Evolutionary conservation across 2,888 invertebrate genomes (phyloP), one percentile per base, ranked within the genome.

Genomic region (Lithophane leautieri): DNA sequence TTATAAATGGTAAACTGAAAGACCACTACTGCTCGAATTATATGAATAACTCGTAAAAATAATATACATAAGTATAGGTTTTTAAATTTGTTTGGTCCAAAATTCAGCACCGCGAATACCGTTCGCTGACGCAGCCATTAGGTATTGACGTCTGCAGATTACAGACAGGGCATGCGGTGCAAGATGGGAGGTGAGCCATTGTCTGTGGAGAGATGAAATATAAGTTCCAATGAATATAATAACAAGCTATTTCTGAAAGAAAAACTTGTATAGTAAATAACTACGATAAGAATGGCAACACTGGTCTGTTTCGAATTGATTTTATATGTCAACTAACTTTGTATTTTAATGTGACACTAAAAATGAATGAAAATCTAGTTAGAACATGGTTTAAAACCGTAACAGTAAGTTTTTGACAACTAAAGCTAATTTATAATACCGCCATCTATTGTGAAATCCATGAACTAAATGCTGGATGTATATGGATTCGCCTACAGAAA

Each of bases 361-460:
- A 56, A 0, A 16, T 28, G 12, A 47, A 4, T 16, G 14, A 50
- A 72, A 58, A 73, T 60, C 16, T 72, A 40, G 28, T 14, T 65
- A 44, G 19, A 34, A n/a, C 9, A 67, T n/a, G 67, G 34, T 54
- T 67, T 34, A 67, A n/a, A 67, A 34, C 62, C 14, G 8, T 47
- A 16, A 34, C 2, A 6, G 25, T 25, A 19, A 47, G 12, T 22
- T 34, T n/a, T 56, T 28, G 40, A 42, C 7, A n/a, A 19, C 11
- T 60, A 12, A 14, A 42, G 0, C 7, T 16, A n/a, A 40, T 63
- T 71, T 56, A 1, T 42, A 44, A 50, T 14, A 69, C 9, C 76
- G 81, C 81, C 81, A 75, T 79, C 76, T 81, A 65, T 79, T 69
- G n/a, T 54, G 12, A 14, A 81, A 68, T 0, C 14, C 6, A 25